Percentiles rank a stretch among this genome's conserved stretches.
phyloP scores from a whole-genome alignment of 1,140 invertebrate genomes.

The Ips typographus region DNA sequence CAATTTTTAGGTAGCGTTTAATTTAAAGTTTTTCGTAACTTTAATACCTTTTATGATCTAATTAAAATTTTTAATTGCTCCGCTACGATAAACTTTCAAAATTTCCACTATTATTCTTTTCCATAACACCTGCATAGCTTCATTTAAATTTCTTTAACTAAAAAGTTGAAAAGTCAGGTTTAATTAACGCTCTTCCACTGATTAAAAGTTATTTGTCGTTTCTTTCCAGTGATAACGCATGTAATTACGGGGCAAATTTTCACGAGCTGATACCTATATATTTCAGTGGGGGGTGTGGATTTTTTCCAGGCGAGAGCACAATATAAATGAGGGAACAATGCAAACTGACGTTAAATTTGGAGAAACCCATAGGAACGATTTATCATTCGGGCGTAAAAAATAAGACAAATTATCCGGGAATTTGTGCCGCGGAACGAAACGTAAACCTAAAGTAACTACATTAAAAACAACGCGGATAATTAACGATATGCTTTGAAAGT shows the following conservation, averaged over 20 bases:
- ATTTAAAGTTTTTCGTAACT: constrained; percentile 24
- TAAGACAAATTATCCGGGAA: constrained; percentile 1
- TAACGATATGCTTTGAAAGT: not conserved
- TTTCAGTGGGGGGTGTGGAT: not conserved
- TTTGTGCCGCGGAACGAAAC: not conserved
- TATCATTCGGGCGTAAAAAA: not conserved
- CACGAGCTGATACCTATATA: not conserved
- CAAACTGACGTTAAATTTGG: constrained; percentile 3
- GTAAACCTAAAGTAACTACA: not conserved
- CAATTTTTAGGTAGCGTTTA: constrained; percentile 10
- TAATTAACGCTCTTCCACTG: constrained; percentile 7
- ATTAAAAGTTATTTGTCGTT: constrained; percentile 6
- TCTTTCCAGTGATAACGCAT: not conserved
- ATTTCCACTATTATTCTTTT: constrained; percentile 23
- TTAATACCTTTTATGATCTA: constrained; percentile 23
- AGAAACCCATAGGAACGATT: constrained; percentile 1
- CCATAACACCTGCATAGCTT: constrained; percentile 20
- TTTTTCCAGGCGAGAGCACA: not conserved
- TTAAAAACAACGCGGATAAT: not conserved
- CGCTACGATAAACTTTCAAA: constrained; percentile 15
- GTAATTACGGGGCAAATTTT: too few relatives aligned
- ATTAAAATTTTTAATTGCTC: constrained; percentile 29
- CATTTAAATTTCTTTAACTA: constrained; percentile 13
- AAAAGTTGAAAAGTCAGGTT: constrained; percentile 7
- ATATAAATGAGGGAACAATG: constrained; percentile 5